Conservation (phyloP, 1,140 invertebrate species). For the Reticulitermes speratus region DNA sequence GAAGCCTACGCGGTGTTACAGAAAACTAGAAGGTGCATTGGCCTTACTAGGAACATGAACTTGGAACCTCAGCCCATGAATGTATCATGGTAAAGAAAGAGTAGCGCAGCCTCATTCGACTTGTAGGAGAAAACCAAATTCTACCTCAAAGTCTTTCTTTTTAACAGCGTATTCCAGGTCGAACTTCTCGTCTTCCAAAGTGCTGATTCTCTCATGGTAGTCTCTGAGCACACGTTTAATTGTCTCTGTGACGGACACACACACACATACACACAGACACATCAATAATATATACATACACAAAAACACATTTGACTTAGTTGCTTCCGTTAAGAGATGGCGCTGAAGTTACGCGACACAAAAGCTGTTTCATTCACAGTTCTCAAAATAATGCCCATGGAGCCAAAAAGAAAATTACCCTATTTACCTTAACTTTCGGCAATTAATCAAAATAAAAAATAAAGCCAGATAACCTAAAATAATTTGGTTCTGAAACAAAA, state of each 20-base stretch:
- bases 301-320: neutral
- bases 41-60: neutral
- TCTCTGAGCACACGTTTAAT: constrained; percentile 79
- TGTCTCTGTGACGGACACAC: constrained; percentile 53
- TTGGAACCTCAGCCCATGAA: neutral
- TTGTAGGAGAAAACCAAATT: neutral
- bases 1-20: no score
- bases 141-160: constrained; percentile 96
- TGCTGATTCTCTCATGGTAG: constrained; percentile 83
- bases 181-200: constrained; percentile 94
- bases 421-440: no score
- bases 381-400: no score
- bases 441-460: no score
- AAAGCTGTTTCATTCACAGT: no score
- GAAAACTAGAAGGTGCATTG: no score
- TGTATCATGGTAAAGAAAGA: neutral
- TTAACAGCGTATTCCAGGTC: constrained; percentile 97
- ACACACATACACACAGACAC: neutral
- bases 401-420: no score
- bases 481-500: no score
- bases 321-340: neutral
- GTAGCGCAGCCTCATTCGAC: neutral
- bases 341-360: neutral
- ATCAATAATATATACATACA: neutral
- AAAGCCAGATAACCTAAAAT: no score